Evolutionary conservation across 1,140 invertebrate species (phyloP), one percentile per base, ranked within the genome.

Genomic region (Halesus radiatus): DNA sequence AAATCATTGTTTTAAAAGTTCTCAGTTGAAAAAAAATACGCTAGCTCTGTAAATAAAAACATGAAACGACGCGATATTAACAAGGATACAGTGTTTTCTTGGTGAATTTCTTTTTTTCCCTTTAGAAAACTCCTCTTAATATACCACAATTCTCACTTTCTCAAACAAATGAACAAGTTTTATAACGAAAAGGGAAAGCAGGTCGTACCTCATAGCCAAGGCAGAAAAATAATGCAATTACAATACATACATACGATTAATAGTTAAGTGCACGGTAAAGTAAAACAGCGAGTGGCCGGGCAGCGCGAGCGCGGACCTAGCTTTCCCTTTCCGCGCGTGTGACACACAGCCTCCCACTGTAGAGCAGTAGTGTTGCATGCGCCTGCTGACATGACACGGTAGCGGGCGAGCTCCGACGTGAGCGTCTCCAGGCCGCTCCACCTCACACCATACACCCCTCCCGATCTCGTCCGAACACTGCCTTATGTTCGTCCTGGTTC

Each of bases 281-380:
- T n/a, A n/a, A n/a, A n/a, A n/a, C n/a, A n/a, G n/a, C n/a, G n/a
- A n/a, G n/a, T n/a, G n/a, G n/a, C n/a, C n/a, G n/a, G n/a, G n/a
- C n/a, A n/a, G n/a, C n/a, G n/a, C 4, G 32, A 32, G 32, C 2
- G 32, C 32, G 32, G 4, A 32, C 4, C 32, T 10, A 13, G 29
- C 79, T 80, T 76, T 80, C 79, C 72, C 79, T 76, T 18, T 58
- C 60, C 79, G 54, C 22, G 68, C 70, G 68, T 74, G 52, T 78
- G 75, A 77, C 70, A 54, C 70, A 54, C 50, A 20, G 22, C 50
- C 70, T 29, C 20, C 66, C 70, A 72, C 68, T 7, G 53, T 81
- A 52, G 80, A 81, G 77, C 81, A 32, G 66, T 79, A 82, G 81
- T 82, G 76, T 73, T 79, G 77, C 77, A 79, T 79, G 77, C 56